phyloP scores from a whole-genome alignment of 2,113 vertebrate genomes.

The Formicarius rufipectus region DNA sequence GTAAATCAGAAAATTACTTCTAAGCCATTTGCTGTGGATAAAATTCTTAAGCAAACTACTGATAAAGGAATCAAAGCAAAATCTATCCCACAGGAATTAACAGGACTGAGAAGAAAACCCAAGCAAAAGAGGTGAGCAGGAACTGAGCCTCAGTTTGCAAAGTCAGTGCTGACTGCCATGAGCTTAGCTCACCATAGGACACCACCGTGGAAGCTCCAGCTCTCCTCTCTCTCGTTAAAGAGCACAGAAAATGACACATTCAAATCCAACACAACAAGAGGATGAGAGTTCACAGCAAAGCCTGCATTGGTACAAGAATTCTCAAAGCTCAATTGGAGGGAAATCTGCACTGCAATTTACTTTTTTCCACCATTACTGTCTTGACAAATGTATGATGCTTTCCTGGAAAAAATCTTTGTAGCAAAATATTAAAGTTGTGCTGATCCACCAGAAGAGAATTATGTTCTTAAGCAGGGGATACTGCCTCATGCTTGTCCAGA shows the following conservation, averaged over 20 bases:
- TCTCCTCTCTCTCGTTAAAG: not conserved
- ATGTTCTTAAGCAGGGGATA: not conserved
- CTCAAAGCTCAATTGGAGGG: not conserved
- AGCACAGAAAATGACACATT: not conserved
- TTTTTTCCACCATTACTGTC: not conserved
- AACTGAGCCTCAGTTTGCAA: not conserved
- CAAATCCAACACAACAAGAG: not conserved
- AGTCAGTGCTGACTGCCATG: fast-evolving
- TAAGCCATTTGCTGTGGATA: not conserved
- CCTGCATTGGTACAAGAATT: not conserved
- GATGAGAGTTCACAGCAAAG: not conserved
- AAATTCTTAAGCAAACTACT: not conserved
- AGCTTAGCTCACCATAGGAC: not conserved
- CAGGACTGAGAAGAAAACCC: not conserved
- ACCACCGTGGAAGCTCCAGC: not conserved
- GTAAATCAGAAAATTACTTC: not conserved
- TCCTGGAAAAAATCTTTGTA: not conserved
- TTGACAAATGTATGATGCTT: not conserved
- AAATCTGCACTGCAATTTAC: not conserved
- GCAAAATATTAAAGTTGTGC: not conserved
- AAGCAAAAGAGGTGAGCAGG: not conserved
- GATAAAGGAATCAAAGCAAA: not conserved
- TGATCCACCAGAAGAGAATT: not conserved
- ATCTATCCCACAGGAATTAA: not conserved
- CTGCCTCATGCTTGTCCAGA: not conserved